These are phyloP conservation scores for Smutsia temminckii DNA, from an alignment of 2,797 vertebrate genomes.

Conservation along the genomic window DNA sequence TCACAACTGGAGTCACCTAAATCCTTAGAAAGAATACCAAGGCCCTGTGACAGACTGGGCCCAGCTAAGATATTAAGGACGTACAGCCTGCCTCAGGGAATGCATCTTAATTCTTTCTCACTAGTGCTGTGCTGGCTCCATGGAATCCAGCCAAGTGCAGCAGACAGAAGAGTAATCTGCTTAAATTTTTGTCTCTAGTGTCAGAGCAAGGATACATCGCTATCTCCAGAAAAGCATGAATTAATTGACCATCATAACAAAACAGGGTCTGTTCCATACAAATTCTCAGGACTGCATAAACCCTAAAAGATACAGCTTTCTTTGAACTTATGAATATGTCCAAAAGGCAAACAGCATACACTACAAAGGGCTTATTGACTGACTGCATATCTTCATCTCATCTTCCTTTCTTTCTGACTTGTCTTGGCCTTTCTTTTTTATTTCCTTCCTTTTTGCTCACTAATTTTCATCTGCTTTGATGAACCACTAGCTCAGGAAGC, in stretches of 20 bases:
- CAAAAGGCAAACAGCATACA: slow-evolving; percentile 28
- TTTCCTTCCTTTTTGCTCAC: slow-evolving; percentile 10
- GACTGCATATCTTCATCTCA: neutral
- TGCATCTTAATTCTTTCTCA: slow-evolving; percentile 52
- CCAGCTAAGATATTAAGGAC: neutral
- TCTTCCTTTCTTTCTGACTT: neutral
- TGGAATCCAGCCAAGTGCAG: slow-evolving; percentile 67
- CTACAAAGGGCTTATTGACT: neutral
- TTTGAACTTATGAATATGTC: slow-evolving; percentile 51
- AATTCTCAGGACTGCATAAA: slow-evolving; percentile 41
- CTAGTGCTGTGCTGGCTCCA: neutral
- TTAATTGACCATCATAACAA: slow-evolving; percentile 61
- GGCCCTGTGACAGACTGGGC: neutral
- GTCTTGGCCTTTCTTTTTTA: neutral
- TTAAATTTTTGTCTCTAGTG: slow-evolving; percentile 71
- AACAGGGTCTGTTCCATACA: neutral
- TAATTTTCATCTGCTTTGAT: slow-evolving; percentile 43
- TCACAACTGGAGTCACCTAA: neutral
- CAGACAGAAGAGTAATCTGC: slow-evolving; percentile 71
- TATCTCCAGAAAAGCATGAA: slow-evolving; percentile 68
- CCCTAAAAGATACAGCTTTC: slow-evolving; percentile 2
- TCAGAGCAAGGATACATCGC: slow-evolving; percentile 67
- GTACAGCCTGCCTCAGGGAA: neutral
- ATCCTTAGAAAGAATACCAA: slow-evolving; percentile 1
- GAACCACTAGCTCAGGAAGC: slow-evolving; percentile 17